A percentile compares a stretch with the other conserved stretches of the same genome.
Conservation (phyloP, 2,888 invertebrate genomes). For the Rambutsinella grinnellia region DNA sequence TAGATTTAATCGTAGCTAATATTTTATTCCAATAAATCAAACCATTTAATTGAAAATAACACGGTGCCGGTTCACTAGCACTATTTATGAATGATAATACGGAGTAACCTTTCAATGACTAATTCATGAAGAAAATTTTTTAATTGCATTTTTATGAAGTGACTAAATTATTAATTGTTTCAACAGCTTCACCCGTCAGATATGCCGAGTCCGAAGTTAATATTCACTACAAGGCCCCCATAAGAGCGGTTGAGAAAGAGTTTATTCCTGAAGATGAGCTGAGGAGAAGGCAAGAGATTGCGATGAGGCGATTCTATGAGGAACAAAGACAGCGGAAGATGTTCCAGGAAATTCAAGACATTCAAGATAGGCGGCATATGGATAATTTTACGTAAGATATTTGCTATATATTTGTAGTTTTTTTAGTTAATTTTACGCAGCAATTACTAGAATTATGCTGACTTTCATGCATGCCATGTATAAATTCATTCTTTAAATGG, state of each 20-base stretch:
- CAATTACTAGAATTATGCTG: too few relatives aligned
- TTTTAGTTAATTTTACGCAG: too few relatives aligned
- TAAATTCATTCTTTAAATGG: neutral
- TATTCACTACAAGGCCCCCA: conserved; percentile 91
- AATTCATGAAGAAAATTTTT: too few relatives aligned
- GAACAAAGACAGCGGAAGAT: conserved; percentile 91
- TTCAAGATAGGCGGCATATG: conserved; percentile 92
- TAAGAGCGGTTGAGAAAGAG: conserved; percentile 88
- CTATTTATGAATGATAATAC: too few relatives aligned
- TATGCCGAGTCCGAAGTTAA: conserved; percentile 95
- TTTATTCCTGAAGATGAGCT: conserved; percentile 85
- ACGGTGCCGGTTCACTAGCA: too few relatives aligned
- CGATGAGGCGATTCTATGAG: conserved; percentile 91
- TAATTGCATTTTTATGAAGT: too few relatives aligned
- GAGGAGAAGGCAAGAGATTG: conserved; percentile 87
- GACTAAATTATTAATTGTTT: neutral
- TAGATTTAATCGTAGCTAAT: too few relatives aligned
- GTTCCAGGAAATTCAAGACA: conserved; percentile 91
- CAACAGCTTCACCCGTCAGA: conserved; percentile 85
- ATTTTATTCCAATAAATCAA: too few relatives aligned
- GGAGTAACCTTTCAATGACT: too few relatives aligned
- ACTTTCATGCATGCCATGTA: neutral
- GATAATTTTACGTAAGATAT: conserved; percentile 85
- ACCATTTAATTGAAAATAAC: too few relatives aligned
- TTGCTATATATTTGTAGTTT: neutral